These are phyloP conservation scores for Palythoa heliodiscus DNA, from an alignment of 92 coral and sea anemone species.

Conservation along the genomic window DNA sequence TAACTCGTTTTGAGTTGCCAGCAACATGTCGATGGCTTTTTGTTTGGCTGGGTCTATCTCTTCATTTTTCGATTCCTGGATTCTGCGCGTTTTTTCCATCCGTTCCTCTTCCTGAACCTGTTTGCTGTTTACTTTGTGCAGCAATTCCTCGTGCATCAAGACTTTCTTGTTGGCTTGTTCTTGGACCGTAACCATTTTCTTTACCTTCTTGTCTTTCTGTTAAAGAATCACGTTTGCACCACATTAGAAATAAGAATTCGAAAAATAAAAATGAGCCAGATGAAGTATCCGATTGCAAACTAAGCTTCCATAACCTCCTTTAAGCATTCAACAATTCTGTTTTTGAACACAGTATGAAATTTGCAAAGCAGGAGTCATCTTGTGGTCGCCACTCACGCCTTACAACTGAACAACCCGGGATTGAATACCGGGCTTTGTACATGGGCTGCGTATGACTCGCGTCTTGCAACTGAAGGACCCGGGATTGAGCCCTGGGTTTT, in stretches of 20 bases:
- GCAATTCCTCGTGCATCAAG: slow-evolving; percentile 91
- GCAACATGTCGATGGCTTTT: slow-evolving; percentile 77
- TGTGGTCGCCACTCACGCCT: too few relatives aligned
- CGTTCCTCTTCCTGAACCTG: slow-evolving; percentile 66
- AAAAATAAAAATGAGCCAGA: not conserved
- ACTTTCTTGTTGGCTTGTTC: slow-evolving; percentile 73
- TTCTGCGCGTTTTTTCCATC: slow-evolving; percentile 80
- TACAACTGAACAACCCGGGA: too few relatives aligned
- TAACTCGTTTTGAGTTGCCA: slow-evolving; percentile 84
- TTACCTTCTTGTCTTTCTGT: slow-evolving; percentile 71
- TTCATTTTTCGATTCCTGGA: slow-evolving; percentile 57
- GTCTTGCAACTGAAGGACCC: too few relatives aligned
- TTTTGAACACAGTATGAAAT: too few relatives aligned
- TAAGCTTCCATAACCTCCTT: not conserved
- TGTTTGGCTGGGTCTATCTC: slow-evolving; percentile 62
- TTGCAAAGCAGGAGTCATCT: too few relatives aligned
- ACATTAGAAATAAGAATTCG: not conserved
- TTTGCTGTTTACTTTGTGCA: slow-evolving; percentile 71
- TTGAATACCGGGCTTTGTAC: too few relatives aligned
- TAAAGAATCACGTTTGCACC: not conserved
- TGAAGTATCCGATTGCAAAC: not conserved
- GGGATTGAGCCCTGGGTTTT: too few relatives aligned
- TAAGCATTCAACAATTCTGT: not conserved
- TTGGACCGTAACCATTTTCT: slow-evolving; percentile 59
- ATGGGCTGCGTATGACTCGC: too few relatives aligned